Base-by-base conservation (phyloP, 35 echinoderm and acorn worm genomes). In the Lytechinus variegatus region DNA sequence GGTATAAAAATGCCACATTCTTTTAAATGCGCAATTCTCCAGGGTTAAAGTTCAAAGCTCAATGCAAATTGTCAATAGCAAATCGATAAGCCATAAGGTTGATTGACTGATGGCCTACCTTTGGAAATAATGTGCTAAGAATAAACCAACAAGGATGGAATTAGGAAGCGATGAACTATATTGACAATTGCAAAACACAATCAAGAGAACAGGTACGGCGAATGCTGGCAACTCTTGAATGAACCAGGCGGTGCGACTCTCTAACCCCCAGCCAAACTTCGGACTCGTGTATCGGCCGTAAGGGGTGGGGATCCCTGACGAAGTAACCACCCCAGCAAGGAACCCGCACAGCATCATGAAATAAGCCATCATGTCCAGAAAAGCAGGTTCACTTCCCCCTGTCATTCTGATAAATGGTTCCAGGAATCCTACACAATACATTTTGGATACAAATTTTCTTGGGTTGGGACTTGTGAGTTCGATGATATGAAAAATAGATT, bases 161-260 rank as follows among this genome's bases (percentile, higher is more conserved):
- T 96, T 96, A 9, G 91, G 56, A 11, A 96, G 27, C 2, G 87
- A 55, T 11, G 55, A 54, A 54, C 91, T 33, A 27, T 55, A 93
- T 54, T 93, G 56, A 19, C 92, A 66, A 5, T 92, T 54, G 24
- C 91, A 94, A 14, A 28, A 54, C n/a, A 94, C 10, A 51, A 96
- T 52, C 16, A 95, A 55, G 9, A 95, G 16, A 27, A 87, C 55
- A 1, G 96, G 96, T 8, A 97, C 56, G 4, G 86, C 56, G 60
- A 97, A 97, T n/a, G 94, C 51, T 1, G 96, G 96, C 21, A 97
- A 11, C 55, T 97, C 96, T 57, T 97, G 96, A 27, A 97, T 54
- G 54, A 97, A 91, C 96, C 96, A 97, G 9, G 96, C 94, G 16
- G 87, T 27, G n/a, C 87, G 61, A 52, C 86, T 88, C 19, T 95